These are phyloP conservation scores for Spheniscus humboldti DNA, from an alignment of 2,797 vertebrate species.

Conservation along the genomic window DNA sequence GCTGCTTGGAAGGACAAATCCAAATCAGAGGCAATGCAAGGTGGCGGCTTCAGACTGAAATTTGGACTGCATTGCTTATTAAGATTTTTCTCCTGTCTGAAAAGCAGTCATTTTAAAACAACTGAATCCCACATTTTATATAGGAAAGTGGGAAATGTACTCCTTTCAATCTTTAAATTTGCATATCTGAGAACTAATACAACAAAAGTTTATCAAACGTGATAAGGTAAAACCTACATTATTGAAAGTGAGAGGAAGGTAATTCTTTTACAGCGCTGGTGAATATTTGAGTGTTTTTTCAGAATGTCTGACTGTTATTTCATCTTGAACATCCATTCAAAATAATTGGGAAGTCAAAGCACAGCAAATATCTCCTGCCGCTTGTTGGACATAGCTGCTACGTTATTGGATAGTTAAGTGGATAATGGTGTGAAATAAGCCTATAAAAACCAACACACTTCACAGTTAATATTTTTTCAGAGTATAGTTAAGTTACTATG, in stretches of 20 bases:
- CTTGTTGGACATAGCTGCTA: not conserved
- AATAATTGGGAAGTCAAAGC: slow-evolving; percentile 34
- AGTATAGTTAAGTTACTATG: slow-evolving; percentile 41
- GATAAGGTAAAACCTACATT: not conserved
- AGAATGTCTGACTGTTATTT: slow-evolving; percentile 22
- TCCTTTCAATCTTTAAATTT: not conserved
- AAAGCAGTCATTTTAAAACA: not conserved
- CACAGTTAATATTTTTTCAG: slow-evolving; percentile 52
- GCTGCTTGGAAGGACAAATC: slow-evolving; percentile 36
- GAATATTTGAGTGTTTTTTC: not conserved
- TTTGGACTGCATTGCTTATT: not conserved
- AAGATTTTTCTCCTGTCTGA: not conserved
- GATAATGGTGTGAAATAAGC: slow-evolving; percentile 61
- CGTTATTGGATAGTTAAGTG: slow-evolving; percentile 46
- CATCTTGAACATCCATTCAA: not conserved
- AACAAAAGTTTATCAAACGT: not conserved
- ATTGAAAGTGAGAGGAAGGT: not conserved
- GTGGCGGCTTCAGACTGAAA: slow-evolving; percentile 23
- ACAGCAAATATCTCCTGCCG: slow-evolving; percentile 27
- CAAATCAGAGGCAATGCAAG: slow-evolving; percentile 42
- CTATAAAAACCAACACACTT: slow-evolving; percentile 56
- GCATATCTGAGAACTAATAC: not conserved
- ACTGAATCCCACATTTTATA: not conserved
- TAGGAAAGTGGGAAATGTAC: not conserved
- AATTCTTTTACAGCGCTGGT: not conserved